Percentiles rank a stretch among this genome's conserved stretches.
Evolutionary conservation across 2,888 invertebrate genomes (phyloP).

Genomic region (Macaria liturata): DNA sequence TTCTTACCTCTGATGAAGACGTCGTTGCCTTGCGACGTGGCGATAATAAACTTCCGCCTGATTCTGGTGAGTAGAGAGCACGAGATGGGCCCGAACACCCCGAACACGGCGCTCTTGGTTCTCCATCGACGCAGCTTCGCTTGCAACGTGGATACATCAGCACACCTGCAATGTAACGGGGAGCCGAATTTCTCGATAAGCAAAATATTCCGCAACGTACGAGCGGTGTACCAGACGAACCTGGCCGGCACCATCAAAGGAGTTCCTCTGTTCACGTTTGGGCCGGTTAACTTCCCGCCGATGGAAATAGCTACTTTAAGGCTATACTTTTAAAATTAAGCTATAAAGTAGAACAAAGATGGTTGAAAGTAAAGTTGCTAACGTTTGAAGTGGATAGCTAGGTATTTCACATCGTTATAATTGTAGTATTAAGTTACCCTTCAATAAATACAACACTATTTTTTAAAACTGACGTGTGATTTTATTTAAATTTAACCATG

Average conservation of each 20-base stretch:
- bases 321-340: constrained; percentile 50
- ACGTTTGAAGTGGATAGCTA: no score
- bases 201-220: constrained; percentile 56
- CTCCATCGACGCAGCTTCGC: constrained; percentile 62
- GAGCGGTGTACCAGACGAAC: constrained; percentile 61
- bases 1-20: constrained; percentile 64
- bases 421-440: no score
- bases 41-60: constrained; percentile 61
- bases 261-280: constrained; percentile 40
- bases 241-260: constrained; percentile 66
- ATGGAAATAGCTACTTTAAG: constrained; percentile 65
- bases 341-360: neutral
- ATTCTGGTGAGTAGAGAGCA: constrained; percentile 41
- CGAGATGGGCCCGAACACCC: constrained; percentile 43
- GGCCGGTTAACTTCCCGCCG: constrained; percentile 55
- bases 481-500: no score
- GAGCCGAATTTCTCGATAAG: constrained; percentile 52
- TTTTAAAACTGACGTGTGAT: no score
- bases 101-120: constrained; percentile 55
- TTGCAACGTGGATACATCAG: constrained; percentile 49
- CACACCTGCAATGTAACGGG: constrained; percentile 50
- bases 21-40: constrained; percentile 67
- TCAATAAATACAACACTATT: no score
- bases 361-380: no score
- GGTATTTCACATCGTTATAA: no score